A percentile compares a stretch with the other conserved stretches of the same genome.
Evolutionary conservation across 1,140 invertebrate genomes (phyloP).

Genomic region (Trichonephila inaurata): DNA sequence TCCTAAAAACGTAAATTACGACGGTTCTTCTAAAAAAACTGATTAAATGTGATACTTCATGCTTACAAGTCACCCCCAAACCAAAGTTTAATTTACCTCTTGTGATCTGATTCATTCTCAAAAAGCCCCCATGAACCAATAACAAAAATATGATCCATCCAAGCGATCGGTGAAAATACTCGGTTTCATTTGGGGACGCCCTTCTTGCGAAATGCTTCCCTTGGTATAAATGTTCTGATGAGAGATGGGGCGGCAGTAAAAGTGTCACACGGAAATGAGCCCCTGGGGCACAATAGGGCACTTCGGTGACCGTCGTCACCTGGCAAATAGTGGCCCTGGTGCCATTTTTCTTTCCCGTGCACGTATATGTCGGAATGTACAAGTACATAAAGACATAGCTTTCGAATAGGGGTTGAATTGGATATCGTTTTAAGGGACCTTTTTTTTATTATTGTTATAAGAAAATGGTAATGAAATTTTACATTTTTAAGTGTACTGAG

Average conservation of each 20-base stretch:
- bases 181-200: not conserved
- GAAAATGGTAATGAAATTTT: too few species aligned
- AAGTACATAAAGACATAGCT: constrained; percentile 33
- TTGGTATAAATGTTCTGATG: constrained; percentile 36
- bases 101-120: not conserved
- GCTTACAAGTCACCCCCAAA: not conserved
- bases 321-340: constrained; percentile 39
- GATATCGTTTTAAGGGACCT: not conserved
- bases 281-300: constrained; percentile 57
- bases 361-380: not conserved
- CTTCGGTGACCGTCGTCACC: constrained; percentile 52
- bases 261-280: constrained; percentile 51
- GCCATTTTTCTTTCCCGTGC: constrained; percentile 46
- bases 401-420: not conserved
- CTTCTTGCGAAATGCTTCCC: constrained; percentile 11
- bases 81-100: not conserved
- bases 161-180: not conserved
- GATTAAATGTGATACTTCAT: not conserved
- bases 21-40: not conserved
- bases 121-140: not conserved
- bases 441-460: too few species aligned
- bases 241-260: constrained; percentile 42
- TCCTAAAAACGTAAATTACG: not conserved
- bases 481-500: too few species aligned
- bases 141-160: not conserved